A percentile compares a stretch with the other conserved stretches of the same genome.
Conservation (phyloP, 2,797 vertebrate species). For the Sebastes umbrosus region DNA sequence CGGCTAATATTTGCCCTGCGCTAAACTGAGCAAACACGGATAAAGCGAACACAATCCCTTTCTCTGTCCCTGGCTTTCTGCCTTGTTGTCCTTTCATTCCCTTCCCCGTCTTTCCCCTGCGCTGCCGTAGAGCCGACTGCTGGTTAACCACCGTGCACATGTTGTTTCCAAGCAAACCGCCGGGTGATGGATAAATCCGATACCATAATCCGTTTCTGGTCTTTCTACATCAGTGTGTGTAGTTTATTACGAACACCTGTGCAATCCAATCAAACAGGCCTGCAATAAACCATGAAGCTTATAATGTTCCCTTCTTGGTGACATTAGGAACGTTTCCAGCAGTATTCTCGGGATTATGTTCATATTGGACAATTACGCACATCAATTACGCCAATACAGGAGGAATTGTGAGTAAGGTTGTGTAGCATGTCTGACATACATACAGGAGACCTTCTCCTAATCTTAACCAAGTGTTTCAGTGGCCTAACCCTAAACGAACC, state of each 20-base stretch:
- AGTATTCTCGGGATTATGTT: not conserved
- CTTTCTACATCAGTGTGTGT: slow-evolving; percentile 26
- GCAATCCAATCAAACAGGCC: slow-evolving; percentile 28
- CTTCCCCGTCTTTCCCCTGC: slow-evolving; percentile 32
- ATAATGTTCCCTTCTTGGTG: not conserved
- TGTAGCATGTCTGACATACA: not conserved
- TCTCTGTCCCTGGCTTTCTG: slow-evolving; percentile 57
- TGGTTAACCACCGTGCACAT: slow-evolving; percentile 33
- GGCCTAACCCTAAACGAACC: no score
- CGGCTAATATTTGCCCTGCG: slow-evolving; percentile 74
- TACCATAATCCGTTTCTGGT: slow-evolving; percentile 50
- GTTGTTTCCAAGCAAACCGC: slow-evolving; percentile 44
- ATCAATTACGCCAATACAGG: not conserved
- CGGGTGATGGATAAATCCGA: slow-evolving; percentile 48
- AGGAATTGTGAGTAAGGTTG: not conserved
- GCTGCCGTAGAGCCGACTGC: slow-evolving; percentile 24
- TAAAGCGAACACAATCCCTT: slow-evolving; percentile 70
- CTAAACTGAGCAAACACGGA: slow-evolving; percentile 79
- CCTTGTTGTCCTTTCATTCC: slow-evolving; percentile 70
- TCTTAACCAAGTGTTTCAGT: no score
- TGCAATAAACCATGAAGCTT: slow-evolving; percentile 3
- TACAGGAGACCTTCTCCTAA: no score
- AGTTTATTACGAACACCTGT: slow-evolving; percentile 55
- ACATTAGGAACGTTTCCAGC: not conserved
- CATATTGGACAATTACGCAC: not conserved